These are phyloP conservation scores for Eumacrocentrus americanus DNA, from an alignment of 2,888 invertebrate genomes.

Conservation along the genomic window DNA sequence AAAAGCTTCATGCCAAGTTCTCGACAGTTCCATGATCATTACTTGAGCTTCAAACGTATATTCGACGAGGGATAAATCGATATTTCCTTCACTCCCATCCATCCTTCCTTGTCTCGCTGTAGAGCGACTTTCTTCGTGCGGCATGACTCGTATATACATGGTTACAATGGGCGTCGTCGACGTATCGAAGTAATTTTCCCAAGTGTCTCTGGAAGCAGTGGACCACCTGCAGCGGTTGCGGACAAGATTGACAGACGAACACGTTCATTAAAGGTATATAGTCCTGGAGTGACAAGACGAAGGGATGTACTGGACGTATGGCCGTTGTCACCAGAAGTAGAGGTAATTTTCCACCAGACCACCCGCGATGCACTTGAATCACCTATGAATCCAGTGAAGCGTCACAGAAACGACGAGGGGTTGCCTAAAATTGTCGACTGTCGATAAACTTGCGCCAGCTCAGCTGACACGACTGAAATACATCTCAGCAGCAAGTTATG, in stretches of 20 bases:
- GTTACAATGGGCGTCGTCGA: neutral
- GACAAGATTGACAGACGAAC: constrained; percentile 8
- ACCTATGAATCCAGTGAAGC: too few species aligned
- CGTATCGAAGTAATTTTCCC: neutral
- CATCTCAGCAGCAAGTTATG: neutral
- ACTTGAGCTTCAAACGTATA: too few species aligned
- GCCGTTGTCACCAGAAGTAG: neutral
- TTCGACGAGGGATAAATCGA: too few species aligned
- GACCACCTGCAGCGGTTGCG: constrained; percentile 6
- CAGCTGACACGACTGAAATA: neutral
- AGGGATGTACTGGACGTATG: neutral
- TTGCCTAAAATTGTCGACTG: neutral
- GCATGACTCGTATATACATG: neutral
- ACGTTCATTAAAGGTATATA: neutral
- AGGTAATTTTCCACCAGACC: neutral
- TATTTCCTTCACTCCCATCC: too few species aligned
- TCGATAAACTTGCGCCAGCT: neutral
- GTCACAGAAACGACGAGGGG: too few species aligned
- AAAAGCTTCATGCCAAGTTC: neutral
- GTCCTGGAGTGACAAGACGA: neutral
- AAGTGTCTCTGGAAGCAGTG: neutral
- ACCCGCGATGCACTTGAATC: too few species aligned
- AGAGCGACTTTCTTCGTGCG: too few species aligned
- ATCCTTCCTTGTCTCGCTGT: too few species aligned
- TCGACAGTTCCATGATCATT: neutral